Base-by-base conservation (phyloP, 2,888 invertebrate genomes). In the Nephrotoma flavescens region DNA sequence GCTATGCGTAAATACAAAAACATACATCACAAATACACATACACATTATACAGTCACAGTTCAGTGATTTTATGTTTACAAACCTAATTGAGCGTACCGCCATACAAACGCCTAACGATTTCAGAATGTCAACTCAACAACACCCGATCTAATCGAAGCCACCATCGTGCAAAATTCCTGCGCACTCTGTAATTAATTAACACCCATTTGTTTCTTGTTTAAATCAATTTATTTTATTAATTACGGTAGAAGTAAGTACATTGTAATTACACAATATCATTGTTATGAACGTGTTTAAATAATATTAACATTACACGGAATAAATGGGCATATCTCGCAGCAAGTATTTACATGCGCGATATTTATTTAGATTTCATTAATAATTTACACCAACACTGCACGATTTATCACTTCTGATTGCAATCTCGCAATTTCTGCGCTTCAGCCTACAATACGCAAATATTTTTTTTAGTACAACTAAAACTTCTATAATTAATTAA, bases 341-440 rank as follows among this genome's bases (percentile, higher is more conserved):
- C 71, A 57, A 57, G 19, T 47, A 15, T 9, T 71, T 71, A 31
- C 31, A 31, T 71, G 71, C 31, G 71, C 31, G 71, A 44, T 44
- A 44, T 44, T 44, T 11, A 44, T 44, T 44, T 44, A 44, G 6
- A 44, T 31, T 31, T 31, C 31, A 31, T n/a, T 31, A 31, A 31
- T 31, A 31, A 31, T 0, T 44, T 44, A 44, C 44, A 44, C 9
- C 47, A 47, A 47, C 2, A 47, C 9, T 52, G 15, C 4, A 71
- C n/a, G 12, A n/a, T 41, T 84, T 84, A 41, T 86, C 57, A 86
- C 19, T 88, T 88, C 83, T 88, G 88, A 85, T 87, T 88, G 42
- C 89, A 89, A 15, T 89, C 88, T 86, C 88, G 86, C 42, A 88
- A 87, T 86, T 88, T 87, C 87, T 88, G 88, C 11, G 88, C 88